phyloP scores from a whole-genome alignment of 2,113 vertebrate genomes.

The Antechinus stuartii region DNA sequence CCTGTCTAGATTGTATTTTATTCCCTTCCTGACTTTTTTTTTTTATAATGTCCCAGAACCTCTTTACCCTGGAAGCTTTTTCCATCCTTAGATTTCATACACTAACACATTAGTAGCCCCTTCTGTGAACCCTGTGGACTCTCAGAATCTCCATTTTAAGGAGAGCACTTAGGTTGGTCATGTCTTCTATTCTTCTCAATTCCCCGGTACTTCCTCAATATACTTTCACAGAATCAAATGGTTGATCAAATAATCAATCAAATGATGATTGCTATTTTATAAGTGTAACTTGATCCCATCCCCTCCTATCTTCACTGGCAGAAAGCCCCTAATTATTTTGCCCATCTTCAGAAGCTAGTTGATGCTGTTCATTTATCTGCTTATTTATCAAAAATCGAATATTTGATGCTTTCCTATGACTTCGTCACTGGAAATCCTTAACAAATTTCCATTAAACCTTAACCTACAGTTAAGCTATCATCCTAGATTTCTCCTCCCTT shows the following conservation, averaged over 20 bases:
- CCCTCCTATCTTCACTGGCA: neutral
- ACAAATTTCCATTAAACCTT: neutral
- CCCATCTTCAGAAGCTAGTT: neutral
- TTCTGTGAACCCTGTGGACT: neutral
- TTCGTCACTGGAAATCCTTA: neutral
- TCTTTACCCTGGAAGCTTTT: neutral
- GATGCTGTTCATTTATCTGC: neutral
- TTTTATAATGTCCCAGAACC: neutral
- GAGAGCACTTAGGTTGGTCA: neutral
- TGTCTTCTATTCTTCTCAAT: neutral
- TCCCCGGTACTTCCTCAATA: neutral
- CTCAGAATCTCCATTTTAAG: neutral
- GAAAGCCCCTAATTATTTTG: neutral
- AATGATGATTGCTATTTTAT: neutral
- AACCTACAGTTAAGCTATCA: neutral
- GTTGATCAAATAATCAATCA: neutral
- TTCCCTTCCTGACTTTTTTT: neutral
- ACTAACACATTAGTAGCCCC: neutral
- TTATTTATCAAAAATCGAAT: neutral
- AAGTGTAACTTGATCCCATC: neutral
- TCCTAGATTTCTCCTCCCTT: neutral
- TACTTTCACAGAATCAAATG: neutral
- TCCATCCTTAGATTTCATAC: neutral
- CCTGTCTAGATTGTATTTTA: neutral
- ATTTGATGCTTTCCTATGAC: neutral